Evolutionary conservation across 2,113 vertebrate genomes (phyloP), one percentile per base, ranked within the genome.

Genomic region (Boulengeromyrus knoepffleri): DNA sequence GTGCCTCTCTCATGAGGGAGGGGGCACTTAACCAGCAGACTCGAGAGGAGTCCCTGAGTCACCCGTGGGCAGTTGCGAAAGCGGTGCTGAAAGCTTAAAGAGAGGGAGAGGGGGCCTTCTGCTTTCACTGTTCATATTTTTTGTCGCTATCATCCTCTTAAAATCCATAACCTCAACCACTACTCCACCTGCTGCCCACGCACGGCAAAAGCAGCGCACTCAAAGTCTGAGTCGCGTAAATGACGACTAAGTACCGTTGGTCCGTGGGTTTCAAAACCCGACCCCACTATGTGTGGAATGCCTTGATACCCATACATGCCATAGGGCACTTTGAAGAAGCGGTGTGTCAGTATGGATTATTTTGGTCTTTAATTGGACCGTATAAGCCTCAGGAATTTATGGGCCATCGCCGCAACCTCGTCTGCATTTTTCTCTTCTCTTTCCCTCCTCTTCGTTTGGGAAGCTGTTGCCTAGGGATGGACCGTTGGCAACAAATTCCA

Each of bases 301-400:
- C 5, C 3, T 42, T 17, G 36, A 19, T 31, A 36, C 87, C 39
- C 87, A 39, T 5, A 66, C 31, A 88, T 31, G 53, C 31, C 21
- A 80, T 80, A 7, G 6, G 39, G 74, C 17, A 17, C 74, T 80
- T 42, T 42, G 74, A 80, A 80, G 74, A 24, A 88, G 17, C 24
- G 12, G 56, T 58, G 87, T 56, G 27, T 62, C 87, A 45, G 7
- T 62, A 47, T 62, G 53, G 53, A 88, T 58, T 56, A 88, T 88
- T 88, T 47, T 62, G 87, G 87, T 62, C 39, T 31, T 56, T 88
- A 88, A 88, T 88, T 88, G 39, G 87, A 88, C 87, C 5, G 31
- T 39, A 88, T 36, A 17, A 56, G 53, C 56, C 87, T 39, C 87
- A 88, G 53, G 56, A 62, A 88, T 88, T 88, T 88, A 88, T 62